These are phyloP conservation scores for Conus canariensis DNA, from an alignment of 2,888 invertebrate species.

Conservation along the genomic window DNA sequence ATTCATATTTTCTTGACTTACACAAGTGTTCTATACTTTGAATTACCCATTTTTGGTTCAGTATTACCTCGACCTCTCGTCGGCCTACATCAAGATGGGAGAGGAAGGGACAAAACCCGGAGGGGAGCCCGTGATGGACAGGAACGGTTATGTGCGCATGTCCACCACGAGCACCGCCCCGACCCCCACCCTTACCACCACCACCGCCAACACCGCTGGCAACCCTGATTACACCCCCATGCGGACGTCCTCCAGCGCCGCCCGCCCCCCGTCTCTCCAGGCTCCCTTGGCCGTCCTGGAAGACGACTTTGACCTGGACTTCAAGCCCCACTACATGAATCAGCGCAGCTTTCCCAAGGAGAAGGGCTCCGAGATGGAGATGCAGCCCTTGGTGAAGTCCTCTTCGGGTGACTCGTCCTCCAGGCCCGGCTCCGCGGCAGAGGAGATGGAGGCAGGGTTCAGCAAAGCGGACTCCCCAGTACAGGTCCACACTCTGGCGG, in stretches of 20 bases:
- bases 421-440: slow-evolving; percentile 39
- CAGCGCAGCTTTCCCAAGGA: slow-evolving; percentile 63
- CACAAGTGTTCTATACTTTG: too few relatives aligned
- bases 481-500: slow-evolving; percentile 57
- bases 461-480: slow-evolving; percentile 53
- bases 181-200: background rate
- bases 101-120: slow-evolving; percentile 43
- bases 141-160: slow-evolving; percentile 70
- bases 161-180: slow-evolving; percentile 43
- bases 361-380: slow-evolving; percentile 61
- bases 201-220: background rate
- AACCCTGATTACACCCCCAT: slow-evolving; percentile 56
- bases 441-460: slow-evolving; percentile 47
- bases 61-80: slow-evolving; percentile 93
- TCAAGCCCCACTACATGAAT: slow-evolving; percentile 56
- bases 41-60: slow-evolving; percentile 75
- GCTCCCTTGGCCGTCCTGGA: slow-evolving; percentile 45
- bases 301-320: slow-evolving; percentile 45
- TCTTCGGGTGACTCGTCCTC: slow-evolving; percentile 32
- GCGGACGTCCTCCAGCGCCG: slow-evolving; percentile 55
- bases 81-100: slow-evolving; percentile 88
- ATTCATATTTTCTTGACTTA: too few relatives aligned
- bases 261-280: slow-evolving; percentile 43
- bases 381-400: slow-evolving; percentile 57
- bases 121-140: slow-evolving; percentile 24